phyloP scores from a whole-genome alignment of 2,888 invertebrate species.

The Mechanitis mazaeus region DNA sequence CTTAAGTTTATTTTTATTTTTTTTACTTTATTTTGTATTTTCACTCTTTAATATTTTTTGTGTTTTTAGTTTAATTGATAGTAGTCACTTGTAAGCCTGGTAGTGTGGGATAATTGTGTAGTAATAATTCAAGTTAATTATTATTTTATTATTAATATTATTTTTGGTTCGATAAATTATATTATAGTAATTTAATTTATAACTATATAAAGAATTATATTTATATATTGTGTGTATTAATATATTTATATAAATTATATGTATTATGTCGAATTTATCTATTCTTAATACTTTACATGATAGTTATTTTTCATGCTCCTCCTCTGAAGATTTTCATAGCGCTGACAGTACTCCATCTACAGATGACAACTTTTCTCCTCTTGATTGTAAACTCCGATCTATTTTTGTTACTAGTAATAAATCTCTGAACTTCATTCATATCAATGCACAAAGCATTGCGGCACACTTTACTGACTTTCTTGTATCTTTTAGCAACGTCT shows the following conservation, averaged over 20 bases:
- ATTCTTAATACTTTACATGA: background rate
- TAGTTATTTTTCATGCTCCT: background rate
- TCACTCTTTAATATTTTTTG: no score
- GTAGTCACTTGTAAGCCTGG: no score
- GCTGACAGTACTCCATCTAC: background rate
- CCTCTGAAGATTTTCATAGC: background rate
- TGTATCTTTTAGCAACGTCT: constrained; percentile 4
- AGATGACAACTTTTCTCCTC: background rate
- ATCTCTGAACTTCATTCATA: background rate
- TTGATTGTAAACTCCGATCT: background rate
- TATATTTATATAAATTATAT: background rate
- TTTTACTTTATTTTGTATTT: no score
- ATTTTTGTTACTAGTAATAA: background rate
- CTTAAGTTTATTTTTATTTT: no score
- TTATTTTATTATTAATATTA: no score
- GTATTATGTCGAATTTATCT: background rate
- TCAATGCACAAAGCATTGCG: background rate
- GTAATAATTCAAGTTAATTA: no score
- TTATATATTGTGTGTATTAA: background rate
- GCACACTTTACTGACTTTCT: background rate
- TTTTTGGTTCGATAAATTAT: no score
- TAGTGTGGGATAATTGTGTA: no score
- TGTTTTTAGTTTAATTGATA: no score
- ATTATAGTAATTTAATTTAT: no score
- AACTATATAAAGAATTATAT: background rate